Evolutionary conservation across 92 coral and sea anemone genomes (phyloP).

Genomic region (Anthopleura xanthogrammica): DNA sequence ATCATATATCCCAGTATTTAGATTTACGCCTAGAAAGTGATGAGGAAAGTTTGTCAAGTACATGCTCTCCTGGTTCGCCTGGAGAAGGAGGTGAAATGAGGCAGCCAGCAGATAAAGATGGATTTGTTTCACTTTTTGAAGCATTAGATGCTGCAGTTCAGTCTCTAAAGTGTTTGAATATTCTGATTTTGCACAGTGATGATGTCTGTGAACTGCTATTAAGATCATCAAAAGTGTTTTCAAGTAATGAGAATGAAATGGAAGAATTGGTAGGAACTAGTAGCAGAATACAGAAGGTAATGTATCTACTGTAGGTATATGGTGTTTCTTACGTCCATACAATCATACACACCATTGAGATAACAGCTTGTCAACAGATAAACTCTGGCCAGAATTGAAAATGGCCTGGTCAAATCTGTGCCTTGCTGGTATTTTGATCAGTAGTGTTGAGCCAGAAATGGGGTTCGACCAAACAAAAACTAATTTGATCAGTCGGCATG

Average conservation of each 20-base stretch:
- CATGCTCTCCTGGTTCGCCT: slow-evolving; percentile 44
- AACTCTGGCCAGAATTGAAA: too few relatives aligned
- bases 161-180: slow-evolving; percentile 59
- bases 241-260: background rate
- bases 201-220: slow-evolving; percentile 53
- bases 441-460: too few relatives aligned
- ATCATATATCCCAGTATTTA: slow-evolving; percentile 51
- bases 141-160: slow-evolving; percentile 43
- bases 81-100: slow-evolving; percentile 42
- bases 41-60: slow-evolving; percentile 57
- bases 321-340: too few relatives aligned
- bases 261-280: background rate
- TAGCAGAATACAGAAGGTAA: background rate
- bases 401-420: too few relatives aligned
- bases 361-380: too few relatives aligned
- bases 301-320: background rate
- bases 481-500: too few relatives aligned
- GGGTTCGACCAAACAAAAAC: too few relatives aligned
- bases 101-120: slow-evolving; percentile 46
- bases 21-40: slow-evolving; percentile 45
- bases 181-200: slow-evolving; percentile 55
- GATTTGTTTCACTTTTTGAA: slow-evolving; percentile 21
- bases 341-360: too few relatives aligned
- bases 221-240: slow-evolving; percentile 25
- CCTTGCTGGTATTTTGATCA: too few relatives aligned